Base-by-base conservation (phyloP, 2,797 vertebrate genomes). In the Gambusia yucatana region DNA sequence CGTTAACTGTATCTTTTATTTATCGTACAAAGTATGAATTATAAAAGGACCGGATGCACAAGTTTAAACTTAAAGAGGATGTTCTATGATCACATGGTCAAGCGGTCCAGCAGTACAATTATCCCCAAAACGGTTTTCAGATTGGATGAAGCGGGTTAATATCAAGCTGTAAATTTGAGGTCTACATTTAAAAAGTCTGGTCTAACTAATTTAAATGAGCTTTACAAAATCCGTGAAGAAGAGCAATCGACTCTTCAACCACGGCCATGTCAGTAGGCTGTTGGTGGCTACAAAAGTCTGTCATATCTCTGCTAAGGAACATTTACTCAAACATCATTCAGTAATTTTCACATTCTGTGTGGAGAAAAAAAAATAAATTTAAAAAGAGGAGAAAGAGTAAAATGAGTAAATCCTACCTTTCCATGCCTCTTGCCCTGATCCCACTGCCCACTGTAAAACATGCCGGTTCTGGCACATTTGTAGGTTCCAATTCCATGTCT, bases 361-460 rank as follows among this genome's bases (percentile, higher is more conserved):
- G 41, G 47, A 0, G 75, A 55, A 78, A 22, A 33, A 25, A 0
- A 46, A 55, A 3, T 33, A 30, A 3, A 13, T 5, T 6, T 43
- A 2, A 14, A 72, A 47, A 47, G 7, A 25, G n/a, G 11, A 46
- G 7, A 3, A 30, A 41, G 1, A 73, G 73, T 0, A 39, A 16
- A 30, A 48, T 2, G 3, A 6, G 4, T 25, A 30, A 39, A 59
- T 80, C 86, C 55, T 93, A 98, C 98, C 96, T 97, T 96, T 52
- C 98, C 97, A 0, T 99, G 97, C 71, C 96, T 95, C 89, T 94
- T 96, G 84, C 97, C 96, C 0, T 92, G 91, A 80, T 88, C 80
- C 98, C 98, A 99, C 71, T 96, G 92, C 17, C 98, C 98, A 8
- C 59, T 48, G 85, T 98, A 99, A 28, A 90, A 92, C 81, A 96